Conservation (phyloP, 2,888 invertebrate species). For the Dryadula phaetusa region DNA sequence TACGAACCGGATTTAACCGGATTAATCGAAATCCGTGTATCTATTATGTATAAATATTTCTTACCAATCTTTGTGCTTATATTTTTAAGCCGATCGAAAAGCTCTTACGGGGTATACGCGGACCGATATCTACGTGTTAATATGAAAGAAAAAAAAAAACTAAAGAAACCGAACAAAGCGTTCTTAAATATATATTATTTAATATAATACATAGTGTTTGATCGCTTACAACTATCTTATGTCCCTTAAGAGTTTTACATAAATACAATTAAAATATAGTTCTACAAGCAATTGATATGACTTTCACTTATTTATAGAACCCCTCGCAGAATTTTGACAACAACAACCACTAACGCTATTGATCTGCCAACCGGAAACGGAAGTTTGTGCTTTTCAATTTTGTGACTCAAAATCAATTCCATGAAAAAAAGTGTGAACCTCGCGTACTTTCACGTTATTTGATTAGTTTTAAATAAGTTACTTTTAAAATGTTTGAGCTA, state of each 20-base stretch:
- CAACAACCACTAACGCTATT: neutral
- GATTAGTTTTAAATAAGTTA: slow-evolving; percentile 16
- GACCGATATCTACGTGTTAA: slow-evolving; percentile 52
- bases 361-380: neutral
- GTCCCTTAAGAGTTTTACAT: slow-evolving; percentile 74
- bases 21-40: neutral
- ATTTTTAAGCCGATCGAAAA: slow-evolving; percentile 81
- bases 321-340: slow-evolving; percentile 43
- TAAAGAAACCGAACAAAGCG: slow-evolving; percentile 17
- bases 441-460: neutral
- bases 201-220: slow-evolving; percentile 61
- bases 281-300: slow-evolving; percentile 77
- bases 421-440: slow-evolving; percentile 27
- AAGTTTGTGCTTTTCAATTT: slow-evolving; percentile 22
- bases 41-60: slow-evolving; percentile 58
- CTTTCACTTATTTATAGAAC: slow-evolving; percentile 55
- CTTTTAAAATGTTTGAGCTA: slow-evolving; percentile 23
- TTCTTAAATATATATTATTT: slow-evolving; percentile 30
- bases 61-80: slow-evolving; percentile 81
- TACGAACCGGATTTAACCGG: slow-evolving; percentile 6
- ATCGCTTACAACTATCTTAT: slow-evolving; percentile 51
- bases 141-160: slow-evolving; percentile 22
- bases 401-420: slow-evolving; percentile 34
- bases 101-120: slow-evolving; percentile 74
- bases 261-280: slow-evolving; percentile 61